Percentiles rank a stretch among this genome's conserved stretches.
Evolutionary conservation across 1,140 invertebrate genomes (phyloP).

Genomic region (Lamellibrachia luymesi): DNA sequence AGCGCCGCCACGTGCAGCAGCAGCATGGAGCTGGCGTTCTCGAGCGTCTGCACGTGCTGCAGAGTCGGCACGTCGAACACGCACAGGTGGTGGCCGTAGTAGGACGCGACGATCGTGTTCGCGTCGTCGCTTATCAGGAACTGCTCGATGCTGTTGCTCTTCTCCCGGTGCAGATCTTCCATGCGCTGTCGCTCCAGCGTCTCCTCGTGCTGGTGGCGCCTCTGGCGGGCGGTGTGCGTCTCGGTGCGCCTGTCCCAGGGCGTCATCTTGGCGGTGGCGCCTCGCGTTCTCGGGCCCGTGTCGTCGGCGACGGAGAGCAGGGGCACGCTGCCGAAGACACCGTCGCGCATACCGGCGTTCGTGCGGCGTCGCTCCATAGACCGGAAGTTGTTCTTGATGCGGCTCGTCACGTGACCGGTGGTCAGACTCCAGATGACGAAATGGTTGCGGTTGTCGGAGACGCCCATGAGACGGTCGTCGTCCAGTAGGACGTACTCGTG

Average conservation of each 20-base stretch:
- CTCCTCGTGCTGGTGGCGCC: constrained; percentile 38
- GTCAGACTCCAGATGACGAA: constrained; percentile 49
- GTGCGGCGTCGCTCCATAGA: constrained; percentile 32
- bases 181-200: constrained; percentile 38
- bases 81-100: constrained; percentile 53
- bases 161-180: constrained; percentile 47
- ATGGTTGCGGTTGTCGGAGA: constrained; percentile 48
- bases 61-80: constrained; percentile 48
- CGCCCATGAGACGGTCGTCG: constrained; percentile 47
- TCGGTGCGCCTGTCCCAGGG: constrained; percentile 50
- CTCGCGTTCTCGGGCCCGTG: constrained; percentile 10
- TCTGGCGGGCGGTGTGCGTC: constrained; percentile 36
- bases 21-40: constrained; percentile 49
- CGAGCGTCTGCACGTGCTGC: constrained; percentile 44
- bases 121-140: constrained; percentile 49
- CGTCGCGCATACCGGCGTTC: constrained; percentile 8
- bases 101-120: constrained; percentile 51
- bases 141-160: constrained; percentile 50
- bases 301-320: not conserved
- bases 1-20: constrained; percentile 48
- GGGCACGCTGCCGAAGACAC: not conserved
- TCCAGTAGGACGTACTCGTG: constrained; percentile 51
- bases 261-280: constrained; percentile 41
- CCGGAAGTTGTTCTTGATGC: constrained; percentile 46
- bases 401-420: constrained; percentile 36